Evolutionary conservation across 2,797 vertebrate genomes (phyloP).

Genomic region (Steatocranus sp.): DNA sequence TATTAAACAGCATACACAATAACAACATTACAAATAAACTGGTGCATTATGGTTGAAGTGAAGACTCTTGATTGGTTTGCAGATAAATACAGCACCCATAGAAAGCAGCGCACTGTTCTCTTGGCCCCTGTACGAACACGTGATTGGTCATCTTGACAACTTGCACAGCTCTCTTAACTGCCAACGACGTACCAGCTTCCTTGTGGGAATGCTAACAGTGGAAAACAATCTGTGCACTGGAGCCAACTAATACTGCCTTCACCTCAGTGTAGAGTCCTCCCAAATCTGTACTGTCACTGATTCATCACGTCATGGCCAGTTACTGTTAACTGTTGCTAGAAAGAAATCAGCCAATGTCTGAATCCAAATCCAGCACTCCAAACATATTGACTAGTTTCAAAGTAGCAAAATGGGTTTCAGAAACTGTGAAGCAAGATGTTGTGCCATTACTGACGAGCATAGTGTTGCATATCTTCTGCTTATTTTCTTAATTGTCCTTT

Average conservation of each 20-base stretch:
- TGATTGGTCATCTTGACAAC: not conserved
- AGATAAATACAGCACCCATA: slow-evolving; percentile 38
- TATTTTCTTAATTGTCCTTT: not conserved
- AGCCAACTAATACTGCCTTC: not conserved
- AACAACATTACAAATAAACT: slow-evolving; percentile 37
- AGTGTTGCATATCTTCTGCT: not conserved
- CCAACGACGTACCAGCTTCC: not conserved
- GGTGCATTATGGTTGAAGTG: slow-evolving; percentile 24
- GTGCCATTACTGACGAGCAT: not conserved
- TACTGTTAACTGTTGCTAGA: not conserved
- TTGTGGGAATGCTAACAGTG: not conserved
- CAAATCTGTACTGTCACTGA: not conserved
- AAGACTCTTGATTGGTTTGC: slow-evolving; percentile 23
- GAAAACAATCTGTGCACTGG: not conserved
- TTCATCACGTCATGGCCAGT: not conserved
- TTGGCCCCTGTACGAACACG: slow-evolving; percentile 26
- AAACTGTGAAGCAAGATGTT: not conserved
- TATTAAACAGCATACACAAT: slow-evolving; percentile 63
- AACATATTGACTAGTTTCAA: not conserved
- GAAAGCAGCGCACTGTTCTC: slow-evolving; percentile 10
- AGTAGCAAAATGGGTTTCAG: not conserved
- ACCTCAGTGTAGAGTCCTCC: not conserved
- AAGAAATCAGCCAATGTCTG: not conserved
- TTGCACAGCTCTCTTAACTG: not conserved
- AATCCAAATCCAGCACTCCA: not conserved